phyloP scores from a whole-genome alignment of 2,113 vertebrate genomes.

The Halcyon malimbica region DNA sequence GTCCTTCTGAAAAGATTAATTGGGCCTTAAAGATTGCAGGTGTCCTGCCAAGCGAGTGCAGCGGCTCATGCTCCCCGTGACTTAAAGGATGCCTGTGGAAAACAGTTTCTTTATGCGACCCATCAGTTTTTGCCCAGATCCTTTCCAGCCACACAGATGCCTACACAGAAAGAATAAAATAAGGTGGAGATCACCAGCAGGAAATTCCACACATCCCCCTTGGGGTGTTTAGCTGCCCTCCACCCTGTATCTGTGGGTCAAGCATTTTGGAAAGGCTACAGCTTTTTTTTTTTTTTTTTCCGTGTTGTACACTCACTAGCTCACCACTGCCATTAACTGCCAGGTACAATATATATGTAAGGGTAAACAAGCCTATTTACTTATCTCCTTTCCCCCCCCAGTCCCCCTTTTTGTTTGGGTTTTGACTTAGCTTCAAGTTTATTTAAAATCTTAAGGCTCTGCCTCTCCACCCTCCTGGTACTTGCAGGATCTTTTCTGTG shows the following conservation, averaged over 20 bases:
- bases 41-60: background rate
- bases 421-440: constrained; percentile 20
- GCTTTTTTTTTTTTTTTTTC: too few relatives aligned
- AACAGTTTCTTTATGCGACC: background rate
- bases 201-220: background rate
- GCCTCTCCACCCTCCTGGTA: background rate
- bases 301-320: fast-evolving
- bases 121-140: background rate
- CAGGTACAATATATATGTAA: background rate
- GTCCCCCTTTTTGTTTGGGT: background rate
- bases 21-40: constrained; percentile 42
- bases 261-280: background rate
- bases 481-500: background rate
- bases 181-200: fast-evolving
- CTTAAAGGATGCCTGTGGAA: constrained; percentile 15
- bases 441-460: constrained; percentile 33
- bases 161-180: background rate
- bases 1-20: constrained; percentile 57
- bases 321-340: background rate
- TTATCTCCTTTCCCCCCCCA: background rate
- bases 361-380: background rate
- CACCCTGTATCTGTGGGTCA: background rate
- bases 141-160: background rate
- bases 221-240: fast-evolving
- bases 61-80: background rate